Base-by-base conservation (phyloP, 1,140 invertebrate species). In the honey bee (Apis mellifera) region DNA sequence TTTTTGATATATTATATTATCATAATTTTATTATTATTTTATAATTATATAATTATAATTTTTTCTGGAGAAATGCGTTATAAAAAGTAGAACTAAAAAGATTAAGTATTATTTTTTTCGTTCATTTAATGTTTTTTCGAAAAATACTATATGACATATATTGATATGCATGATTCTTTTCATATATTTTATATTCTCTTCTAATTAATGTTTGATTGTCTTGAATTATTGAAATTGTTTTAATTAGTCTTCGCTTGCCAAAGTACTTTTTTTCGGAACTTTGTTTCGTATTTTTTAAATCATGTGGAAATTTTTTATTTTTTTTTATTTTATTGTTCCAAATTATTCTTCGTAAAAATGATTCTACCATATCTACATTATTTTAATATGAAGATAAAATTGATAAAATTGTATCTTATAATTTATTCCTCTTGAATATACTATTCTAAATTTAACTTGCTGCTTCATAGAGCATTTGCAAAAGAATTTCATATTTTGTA, bases 401-500 rank as follows among this genome's bases (percentile, higher is more conserved):
- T 79, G 69, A 54, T 70, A 70, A 70, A 54, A 70, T 9, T 54
- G 70, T 68, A 48, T 80, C 17, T 80, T 66, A 1, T 74, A 74
- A 48, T 32, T 7, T 79, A 50, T 9, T 52, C 52, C 9, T 32
- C 19, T 50, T 65, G 62, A 64, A 74, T 74, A 74, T 62, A 62
- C 13, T 50, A 55, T 79, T 72, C 1, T 50, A 83, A 71, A 83
- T 83, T 19, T 79, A 83, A 19, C 76, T 21, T 17, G 68, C 32
- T n/a, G n/a, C n/a, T 60, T 72, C 19, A 59, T 48, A 83, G 23
- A 72, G 19, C 77, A 78, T 83, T 32, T 55, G 23, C 19, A 79
- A 32, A 2, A 73, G 64, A 68, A 84, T 80, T 52, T 26, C 52
- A 50, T 83, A 83, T 83, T 83, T 70, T 70, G 9, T 13, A 26